Base-by-base conservation (phyloP, 1,140 invertebrate genomes). In the Drosophila erecta region DNA sequence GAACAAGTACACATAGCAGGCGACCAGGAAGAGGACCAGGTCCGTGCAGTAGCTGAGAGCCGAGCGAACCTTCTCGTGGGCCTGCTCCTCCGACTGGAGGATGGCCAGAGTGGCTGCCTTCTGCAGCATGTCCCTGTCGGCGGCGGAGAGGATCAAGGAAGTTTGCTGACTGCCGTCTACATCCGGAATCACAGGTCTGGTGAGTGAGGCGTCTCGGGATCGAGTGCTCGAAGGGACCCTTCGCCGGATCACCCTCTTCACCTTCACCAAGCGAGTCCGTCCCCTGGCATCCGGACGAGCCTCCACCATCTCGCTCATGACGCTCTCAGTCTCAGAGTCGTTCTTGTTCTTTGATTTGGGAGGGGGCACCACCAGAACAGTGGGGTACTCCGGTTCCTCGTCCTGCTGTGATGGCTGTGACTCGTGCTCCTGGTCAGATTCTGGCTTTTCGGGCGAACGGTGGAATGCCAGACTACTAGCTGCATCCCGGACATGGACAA, bases 1-100 rank as follows among this genome's bases (percentile, higher is more conserved):
- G 79, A 96, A 97, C 11, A 96, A 90, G 90, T 96, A 97, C 38
- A 97, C 93, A 94, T 95, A 96, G 90, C 95, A 95, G 5, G 96
- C 96, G 1, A 96, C 94, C 14, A 95, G 49, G 53, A 96, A 93
- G 72, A 96, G 93, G 37, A 95, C 95, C 49, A 96, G 77, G 85
- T 96, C 96, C 0, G 95, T 95, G 8, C 94, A 92, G 76, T 95
- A 96, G 79, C 94, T 95, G 2, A 96, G 92, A 0, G 93, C 94
- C 6, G 94, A 94, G 47, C 94, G 93, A 1, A 96, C 95, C 74
- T 95, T 96, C 30, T 92, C 93, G 70, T 95, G 94, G 1, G 95
- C 95, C 70, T 94, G 93, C 44, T 94, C 92, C 65, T 94, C 93
- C 53, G 94, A 79, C 65, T 94, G 93, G 22, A 85, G 61, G n/a